Conservation (phyloP, 2,113 vertebrate genomes). For the Eclectus roratus region DNA sequence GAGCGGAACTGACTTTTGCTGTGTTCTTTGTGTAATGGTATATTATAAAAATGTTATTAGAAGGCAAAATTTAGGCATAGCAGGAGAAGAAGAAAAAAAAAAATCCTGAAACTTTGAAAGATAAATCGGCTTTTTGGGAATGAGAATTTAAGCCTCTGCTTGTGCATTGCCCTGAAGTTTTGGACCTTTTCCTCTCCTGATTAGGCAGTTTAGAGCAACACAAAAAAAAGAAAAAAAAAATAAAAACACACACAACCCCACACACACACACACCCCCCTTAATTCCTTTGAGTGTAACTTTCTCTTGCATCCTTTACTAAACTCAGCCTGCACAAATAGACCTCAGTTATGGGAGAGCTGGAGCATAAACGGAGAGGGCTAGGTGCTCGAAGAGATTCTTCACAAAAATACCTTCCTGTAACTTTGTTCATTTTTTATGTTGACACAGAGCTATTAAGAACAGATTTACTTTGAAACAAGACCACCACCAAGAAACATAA, state of each 20-base stretch:
- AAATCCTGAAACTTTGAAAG: constrained; percentile 53
- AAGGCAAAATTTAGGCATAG: constrained; percentile 68
- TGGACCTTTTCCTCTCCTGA: constrained; percentile 9
- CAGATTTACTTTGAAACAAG: not conserved
- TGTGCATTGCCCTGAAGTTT: not conserved
- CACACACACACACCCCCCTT: not conserved
- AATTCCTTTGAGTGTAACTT: constrained; percentile 19
- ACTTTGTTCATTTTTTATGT: not conserved
- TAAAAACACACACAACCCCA: not conserved
- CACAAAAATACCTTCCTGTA: not conserved
- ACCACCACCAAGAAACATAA: not conserved
- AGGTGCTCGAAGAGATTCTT: not conserved
- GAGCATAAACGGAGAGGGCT: not conserved
- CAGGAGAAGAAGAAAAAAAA: constrained; percentile 42
- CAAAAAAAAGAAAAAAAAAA: not conserved
- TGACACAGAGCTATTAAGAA: not conserved
- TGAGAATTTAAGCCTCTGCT: not conserved
- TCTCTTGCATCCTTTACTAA: constrained; percentile 7
- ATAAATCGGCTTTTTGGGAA: constrained; percentile 62
- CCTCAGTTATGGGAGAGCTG: not conserved
- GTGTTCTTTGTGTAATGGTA: constrained; percentile 60
- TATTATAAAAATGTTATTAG: constrained; percentile 71
- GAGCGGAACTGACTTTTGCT: constrained; percentile 55
- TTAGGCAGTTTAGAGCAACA: not conserved
- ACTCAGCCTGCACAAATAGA: not conserved